These are phyloP conservation scores for Elysia crispata DNA, from an alignment of 2,888 invertebrate species.

Conservation along the genomic window DNA sequence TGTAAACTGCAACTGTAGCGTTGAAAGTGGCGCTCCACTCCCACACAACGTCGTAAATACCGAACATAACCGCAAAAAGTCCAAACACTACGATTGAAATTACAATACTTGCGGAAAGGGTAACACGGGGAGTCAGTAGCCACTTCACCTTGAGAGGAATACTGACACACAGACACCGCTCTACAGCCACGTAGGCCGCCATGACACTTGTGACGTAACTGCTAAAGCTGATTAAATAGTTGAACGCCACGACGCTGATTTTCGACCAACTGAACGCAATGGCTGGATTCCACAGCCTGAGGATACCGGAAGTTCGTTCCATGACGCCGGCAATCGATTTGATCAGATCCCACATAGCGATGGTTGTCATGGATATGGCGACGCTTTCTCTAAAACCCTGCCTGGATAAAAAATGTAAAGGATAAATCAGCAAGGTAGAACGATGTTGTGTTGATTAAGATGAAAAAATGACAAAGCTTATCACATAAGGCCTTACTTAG, in stretches of 20 bases:
- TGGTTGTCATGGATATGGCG: conserved; percentile 44
- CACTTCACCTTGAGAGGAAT: conserved; percentile 45
- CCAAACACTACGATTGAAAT: conserved; percentile 43
- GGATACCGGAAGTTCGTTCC: conserved; percentile 34
- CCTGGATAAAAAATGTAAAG: no score
- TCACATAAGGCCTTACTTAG: no score
- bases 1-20: conserved; percentile 34
- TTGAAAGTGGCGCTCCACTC: conserved; percentile 27
- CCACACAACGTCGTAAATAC: conserved; percentile 46
- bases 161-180: conserved; percentile 44
- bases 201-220: conserved; percentile 45
- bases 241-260: conserved; percentile 29
- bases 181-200: conserved; percentile 46
- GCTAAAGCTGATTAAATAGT: conserved; percentile 41
- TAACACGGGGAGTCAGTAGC: conserved; percentile 41
- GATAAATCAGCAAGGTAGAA: no score
- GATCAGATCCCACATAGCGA: conserved; percentile 39
- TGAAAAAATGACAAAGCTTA: no score
- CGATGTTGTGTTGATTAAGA: no score
- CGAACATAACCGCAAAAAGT: conserved; percentile 31
- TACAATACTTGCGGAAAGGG: conserved; percentile 16
- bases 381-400: conserved; percentile 46
- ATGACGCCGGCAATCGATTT: conserved; percentile 35
- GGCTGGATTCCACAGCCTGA: conserved; percentile 10
- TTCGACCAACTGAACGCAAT: conserved; percentile 40